Evolutionary conservation across 1,140 invertebrate genomes (phyloP).

Genomic region (Sinella curviseta): DNA sequence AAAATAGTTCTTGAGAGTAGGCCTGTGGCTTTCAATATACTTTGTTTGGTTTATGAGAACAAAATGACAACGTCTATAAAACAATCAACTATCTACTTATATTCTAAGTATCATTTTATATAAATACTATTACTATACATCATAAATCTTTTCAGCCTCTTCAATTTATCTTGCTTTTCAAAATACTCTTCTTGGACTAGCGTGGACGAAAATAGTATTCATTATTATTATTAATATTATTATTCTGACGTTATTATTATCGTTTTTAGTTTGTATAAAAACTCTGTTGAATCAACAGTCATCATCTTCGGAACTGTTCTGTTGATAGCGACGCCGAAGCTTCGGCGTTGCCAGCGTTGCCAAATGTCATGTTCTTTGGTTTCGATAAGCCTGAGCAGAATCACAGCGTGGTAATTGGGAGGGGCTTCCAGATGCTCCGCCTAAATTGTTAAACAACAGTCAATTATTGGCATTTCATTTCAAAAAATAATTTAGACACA

Average conservation of each 20-base stretch:
- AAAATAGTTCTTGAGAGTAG: too few species aligned
- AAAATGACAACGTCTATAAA: too few species aligned
- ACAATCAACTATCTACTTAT: too few species aligned
- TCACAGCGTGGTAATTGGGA: slow-evolving; percentile 45
- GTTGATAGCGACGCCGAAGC: slow-evolving; percentile 14
- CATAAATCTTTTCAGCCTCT: slow-evolving; percentile 9
- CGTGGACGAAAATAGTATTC: background rate
- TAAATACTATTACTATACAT: too few species aligned
- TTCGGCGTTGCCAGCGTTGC: slow-evolving; percentile 16
- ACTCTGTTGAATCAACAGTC: background rate
- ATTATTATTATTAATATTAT: background rate
- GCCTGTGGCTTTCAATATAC: too few species aligned
- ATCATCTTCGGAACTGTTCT: slow-evolving; percentile 12
- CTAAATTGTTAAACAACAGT: background rate
- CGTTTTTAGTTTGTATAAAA: background rate
- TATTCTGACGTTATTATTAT: background rate
- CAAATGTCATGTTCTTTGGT: slow-evolving; percentile 33
- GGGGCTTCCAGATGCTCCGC: slow-evolving; percentile 24
- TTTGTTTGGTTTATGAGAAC: too few species aligned
- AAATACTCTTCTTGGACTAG: slow-evolving; percentile 13
- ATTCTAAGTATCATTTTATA: too few species aligned
- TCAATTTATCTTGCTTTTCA: background rate
- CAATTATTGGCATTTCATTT: background rate
- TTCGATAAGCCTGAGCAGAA: slow-evolving; percentile 41
- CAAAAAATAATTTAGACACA: too few species aligned